A percentile compares a stretch with the other conserved stretches of the same genome.
phyloP scores from a whole-genome alignment of 2,113 vertebrate species.

The Forbesichthys agassizii region DNA sequence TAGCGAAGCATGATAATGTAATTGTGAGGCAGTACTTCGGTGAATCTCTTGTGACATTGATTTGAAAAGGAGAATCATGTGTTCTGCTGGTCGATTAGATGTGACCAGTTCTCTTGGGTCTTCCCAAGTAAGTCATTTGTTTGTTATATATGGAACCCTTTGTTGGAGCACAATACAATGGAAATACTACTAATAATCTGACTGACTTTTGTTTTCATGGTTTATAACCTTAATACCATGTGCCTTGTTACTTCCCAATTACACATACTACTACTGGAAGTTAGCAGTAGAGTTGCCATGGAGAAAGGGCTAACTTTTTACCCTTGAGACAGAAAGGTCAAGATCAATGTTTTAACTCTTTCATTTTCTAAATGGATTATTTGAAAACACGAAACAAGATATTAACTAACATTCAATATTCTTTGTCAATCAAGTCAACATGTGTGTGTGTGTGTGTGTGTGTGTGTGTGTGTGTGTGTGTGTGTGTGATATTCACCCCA shows the following conservation, averaged over 20 bases:
- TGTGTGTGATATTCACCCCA: slow-evolving; percentile 45
- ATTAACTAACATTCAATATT: background rate
- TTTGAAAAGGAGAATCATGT: slow-evolving; percentile 19
- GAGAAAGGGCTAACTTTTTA: background rate
- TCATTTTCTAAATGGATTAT: background rate
- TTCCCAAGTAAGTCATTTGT: background rate
- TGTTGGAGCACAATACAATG: background rate
- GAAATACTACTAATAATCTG: background rate
- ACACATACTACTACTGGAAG: background rate
- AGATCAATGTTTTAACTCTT: background rate
- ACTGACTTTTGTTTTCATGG: too few species aligned
- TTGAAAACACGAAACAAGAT: background rate
- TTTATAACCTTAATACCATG: background rate
- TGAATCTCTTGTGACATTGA: slow-evolving; percentile 3
- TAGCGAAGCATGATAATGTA: slow-evolving; percentile 18
- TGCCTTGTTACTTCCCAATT: background rate
- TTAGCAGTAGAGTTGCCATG: background rate
- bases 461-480: slow-evolving; percentile 27
- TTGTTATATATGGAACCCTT: background rate
- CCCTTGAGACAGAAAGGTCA: background rate
- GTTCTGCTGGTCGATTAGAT: slow-evolving; percentile 3
- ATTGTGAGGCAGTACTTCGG: slow-evolving; percentile 1
- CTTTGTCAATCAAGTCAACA: background rate
- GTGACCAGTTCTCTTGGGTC: background rate
- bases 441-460: slow-evolving; percentile 23